Conservation (phyloP, 2,888 invertebrate species). For the Mythimna impura region DNA sequence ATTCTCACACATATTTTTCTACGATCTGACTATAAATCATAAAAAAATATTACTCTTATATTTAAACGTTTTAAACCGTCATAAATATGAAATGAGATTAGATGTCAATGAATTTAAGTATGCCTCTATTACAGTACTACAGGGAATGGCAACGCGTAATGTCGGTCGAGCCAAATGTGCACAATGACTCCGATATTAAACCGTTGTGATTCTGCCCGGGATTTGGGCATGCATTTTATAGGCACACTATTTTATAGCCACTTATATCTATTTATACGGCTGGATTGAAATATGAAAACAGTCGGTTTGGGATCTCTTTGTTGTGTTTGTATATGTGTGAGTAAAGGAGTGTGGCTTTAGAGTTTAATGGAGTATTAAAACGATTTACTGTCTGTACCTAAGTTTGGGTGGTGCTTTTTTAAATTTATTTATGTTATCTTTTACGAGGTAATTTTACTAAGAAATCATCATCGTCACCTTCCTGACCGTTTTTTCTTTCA, state of each 20-base stretch:
- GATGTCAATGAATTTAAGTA: conserved; percentile 56
- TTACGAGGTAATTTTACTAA: too few relatives aligned
- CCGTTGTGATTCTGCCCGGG: conserved; percentile 48
- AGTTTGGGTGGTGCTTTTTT: background rate
- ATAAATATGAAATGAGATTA: conserved; percentile 50
- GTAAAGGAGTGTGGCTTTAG: conserved; percentile 14
- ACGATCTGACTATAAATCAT: background rate
- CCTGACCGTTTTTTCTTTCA: too few relatives aligned
- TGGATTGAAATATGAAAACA: conserved; percentile 51
- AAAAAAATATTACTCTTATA: background rate
- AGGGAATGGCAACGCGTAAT: conserved; percentile 39
- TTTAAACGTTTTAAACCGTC: conserved; percentile 4
- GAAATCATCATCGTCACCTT: too few relatives aligned
- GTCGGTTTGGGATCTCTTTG: conserved; percentile 32
- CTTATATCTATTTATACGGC: conserved; percentile 52
- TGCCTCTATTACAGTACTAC: conserved; percentile 40
- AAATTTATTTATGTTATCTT: too few relatives aligned
- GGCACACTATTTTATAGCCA: conserved; percentile 51
- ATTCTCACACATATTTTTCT: background rate
- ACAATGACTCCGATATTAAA: conserved; percentile 59
- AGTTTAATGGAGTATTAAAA: conserved; percentile 6
- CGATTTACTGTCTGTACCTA: background rate
- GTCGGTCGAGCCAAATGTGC: conserved; percentile 54
- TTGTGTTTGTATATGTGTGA: conserved; percentile 1
- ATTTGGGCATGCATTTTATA: conserved; percentile 60